Base-by-base conservation (phyloP, 2,888 invertebrate species). In the Oscheius sp. region DNA sequence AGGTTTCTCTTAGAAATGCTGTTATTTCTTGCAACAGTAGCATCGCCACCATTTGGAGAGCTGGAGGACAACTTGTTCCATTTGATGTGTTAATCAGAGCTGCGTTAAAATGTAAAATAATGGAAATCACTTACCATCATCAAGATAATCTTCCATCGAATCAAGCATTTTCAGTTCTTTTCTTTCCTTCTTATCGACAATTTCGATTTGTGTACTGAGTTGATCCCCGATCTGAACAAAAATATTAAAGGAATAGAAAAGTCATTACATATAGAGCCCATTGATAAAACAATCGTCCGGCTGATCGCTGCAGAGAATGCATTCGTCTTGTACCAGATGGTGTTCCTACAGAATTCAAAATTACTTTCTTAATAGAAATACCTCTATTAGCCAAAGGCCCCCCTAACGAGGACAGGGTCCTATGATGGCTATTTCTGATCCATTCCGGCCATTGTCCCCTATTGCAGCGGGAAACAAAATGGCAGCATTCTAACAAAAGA, bases 371-470 rank as follows among this genome's bases (percentile, higher is more conserved):
- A n/a, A n/a, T n/a, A n/a, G n/a, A n/a, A n/a, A n/a, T n/a, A n/a
- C n/a, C n/a, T 47, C 88, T 82, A 69, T 86, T 87, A 32, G 87
- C 86, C 28, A 87, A 79, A 57, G 87, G 80, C 59, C 78, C 78
- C 20, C 78, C 76, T 0, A 80, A 59, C 45, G 67, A 63, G 47
- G 67, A 66, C 38, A 73, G 68, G 0, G 77, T 73, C 22, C 74
- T 20, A 22, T 71, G 72, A 51, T 82, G 78, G 17, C 74, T 75
- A n/a, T 72, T 74, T 6, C 84, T 70, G 47, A 85, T 83, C 86
- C 98, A 98, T 65, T 92, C 91, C 0, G 98, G 97, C 98, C 98
- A 98, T 80, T 95, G 94, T 0, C 96, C 96, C 86, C 94, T 93
- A 87, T 97, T 98, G 87, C 98, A 99, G 77, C 94, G 91, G 86